phyloP scores from a whole-genome alignment of 1,140 invertebrate genomes.

The Mya arenaria region DNA sequence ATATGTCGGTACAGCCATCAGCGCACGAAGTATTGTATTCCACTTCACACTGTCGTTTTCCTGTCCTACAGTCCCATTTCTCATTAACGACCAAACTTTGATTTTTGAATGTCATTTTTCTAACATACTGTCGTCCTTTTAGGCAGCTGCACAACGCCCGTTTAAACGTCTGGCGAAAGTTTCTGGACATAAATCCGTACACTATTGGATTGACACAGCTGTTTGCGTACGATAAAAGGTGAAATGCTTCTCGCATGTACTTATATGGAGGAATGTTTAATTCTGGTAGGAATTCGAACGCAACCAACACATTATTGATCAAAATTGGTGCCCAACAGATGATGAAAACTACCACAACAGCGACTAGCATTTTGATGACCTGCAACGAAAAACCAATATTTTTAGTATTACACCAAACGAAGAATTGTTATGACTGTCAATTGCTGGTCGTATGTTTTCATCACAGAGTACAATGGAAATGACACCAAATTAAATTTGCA shows the following conservation, averaged over 20 bases:
- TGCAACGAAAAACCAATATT: too few species aligned
- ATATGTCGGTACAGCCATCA: neutral
- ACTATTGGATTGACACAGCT: conserved; percentile 90
- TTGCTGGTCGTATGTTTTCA: too few species aligned
- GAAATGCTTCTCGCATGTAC: conserved; percentile 85
- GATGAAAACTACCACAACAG: conserved; percentile 82
- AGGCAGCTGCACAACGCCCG: conserved; percentile 32
- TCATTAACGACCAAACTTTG: conserved; percentile 25
- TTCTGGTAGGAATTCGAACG: conserved; percentile 84
- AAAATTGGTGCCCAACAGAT: conserved; percentile 82
- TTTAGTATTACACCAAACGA: too few species aligned
- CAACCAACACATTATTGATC: conserved; percentile 76
- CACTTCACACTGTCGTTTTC: conserved; percentile 17
- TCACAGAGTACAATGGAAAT: too few species aligned
- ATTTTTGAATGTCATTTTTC: conserved; percentile 39
- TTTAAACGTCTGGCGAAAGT: conserved; percentile 64
- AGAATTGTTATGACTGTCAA: too few species aligned
- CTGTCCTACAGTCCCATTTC: neutral
- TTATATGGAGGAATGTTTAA: conserved; percentile 83
- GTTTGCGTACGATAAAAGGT: conserved; percentile 83
- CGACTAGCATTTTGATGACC: conserved; percentile 83
- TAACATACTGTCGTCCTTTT: conserved; percentile 22
- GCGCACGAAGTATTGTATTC: neutral
- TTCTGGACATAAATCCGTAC: conserved; percentile 91
- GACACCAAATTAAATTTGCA: too few species aligned